Evolutionary conservation across 2,888 invertebrate genomes (phyloP), one percentile per base, ranked within the genome.

Genomic region (Eudemis profundana): DNA sequence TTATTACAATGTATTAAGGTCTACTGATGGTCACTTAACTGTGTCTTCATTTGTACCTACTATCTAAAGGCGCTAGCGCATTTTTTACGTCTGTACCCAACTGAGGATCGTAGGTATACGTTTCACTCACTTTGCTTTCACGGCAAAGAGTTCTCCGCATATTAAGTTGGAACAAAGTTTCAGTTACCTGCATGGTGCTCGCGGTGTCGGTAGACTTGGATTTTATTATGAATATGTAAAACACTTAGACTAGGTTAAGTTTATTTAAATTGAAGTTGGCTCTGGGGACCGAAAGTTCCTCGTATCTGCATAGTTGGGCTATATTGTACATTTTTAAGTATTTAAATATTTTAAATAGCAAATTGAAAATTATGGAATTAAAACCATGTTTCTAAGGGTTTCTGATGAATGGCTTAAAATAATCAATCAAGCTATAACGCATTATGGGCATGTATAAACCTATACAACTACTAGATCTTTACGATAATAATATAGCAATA

Each of bases 151-250:
- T 46, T 53, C 29, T 4, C 17, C 5, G 46, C 56, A 42, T 40
- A 54, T 29, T 38, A 62, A 33, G 44, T 38, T 8, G 17, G 36
- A 46, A 53, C 0, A 12, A 60, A 62, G 47, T 63, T 63, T 50
- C 42, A 23, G 33, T 47, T n/a, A 46, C 56, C 36, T 47, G 27
- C 33, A 23, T 33, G n/a, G 38, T 49, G 40, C 62, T 7, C 47
- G 10, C 4, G 27, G 56, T 57, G 50, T 27, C 49, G 50, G 17
- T 2, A n/a, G 27, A 40, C 33, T 57, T 23, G 17, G 40, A 36
- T 40, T 47, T 56, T 63, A 63, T 49, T 61, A 46, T 61, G 61
- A 63, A 63, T 63, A 63, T 63, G 63, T 63, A 63, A 63, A 56
- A 42, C 38, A 63, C 40, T 62, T 29, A 44, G 38, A 38, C 62